Evolutionary conservation across 2,797 vertebrate species (phyloP).

Genomic region (Microhierax caerulescens): DNA sequence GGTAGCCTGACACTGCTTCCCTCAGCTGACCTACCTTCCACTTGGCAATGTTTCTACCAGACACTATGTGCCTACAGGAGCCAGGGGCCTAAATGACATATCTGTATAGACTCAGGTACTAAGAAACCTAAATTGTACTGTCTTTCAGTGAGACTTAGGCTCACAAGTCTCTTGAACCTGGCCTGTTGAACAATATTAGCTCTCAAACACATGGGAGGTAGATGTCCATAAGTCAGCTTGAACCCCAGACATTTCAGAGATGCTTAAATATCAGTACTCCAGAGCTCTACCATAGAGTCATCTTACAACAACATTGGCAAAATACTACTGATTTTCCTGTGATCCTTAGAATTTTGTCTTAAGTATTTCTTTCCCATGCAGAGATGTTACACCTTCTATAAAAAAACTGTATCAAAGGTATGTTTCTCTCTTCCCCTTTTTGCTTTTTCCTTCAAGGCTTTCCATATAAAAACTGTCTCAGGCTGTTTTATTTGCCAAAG

Average conservation of each 20-base stretch:
- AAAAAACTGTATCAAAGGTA: not conserved
- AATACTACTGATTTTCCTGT: not conserved
- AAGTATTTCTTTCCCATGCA: not conserved
- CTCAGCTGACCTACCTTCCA: not conserved
- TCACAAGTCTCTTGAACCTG: not conserved
- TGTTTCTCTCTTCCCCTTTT: not conserved
- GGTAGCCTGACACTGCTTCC: not conserved
- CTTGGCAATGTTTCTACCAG: not conserved
- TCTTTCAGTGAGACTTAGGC: not conserved
- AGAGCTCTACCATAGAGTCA: not conserved
- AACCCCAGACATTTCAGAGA: not conserved
- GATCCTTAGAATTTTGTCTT: not conserved
- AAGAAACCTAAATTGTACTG: not conserved
- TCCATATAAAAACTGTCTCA: not conserved
- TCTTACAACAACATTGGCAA: not conserved
- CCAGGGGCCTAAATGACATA: not conserved
- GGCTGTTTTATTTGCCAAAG: not conserved
- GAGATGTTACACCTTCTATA: not conserved
- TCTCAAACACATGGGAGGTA: not conserved
- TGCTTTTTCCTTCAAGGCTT: not conserved
- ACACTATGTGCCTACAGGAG: not conserved
- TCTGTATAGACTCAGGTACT: not conserved
- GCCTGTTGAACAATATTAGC: not conserved
- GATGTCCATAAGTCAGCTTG: accelerated
- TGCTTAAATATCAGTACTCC: not conserved